Base-by-base conservation (phyloP, 2,888 invertebrate species). In the Heliconius charithonia region DNA sequence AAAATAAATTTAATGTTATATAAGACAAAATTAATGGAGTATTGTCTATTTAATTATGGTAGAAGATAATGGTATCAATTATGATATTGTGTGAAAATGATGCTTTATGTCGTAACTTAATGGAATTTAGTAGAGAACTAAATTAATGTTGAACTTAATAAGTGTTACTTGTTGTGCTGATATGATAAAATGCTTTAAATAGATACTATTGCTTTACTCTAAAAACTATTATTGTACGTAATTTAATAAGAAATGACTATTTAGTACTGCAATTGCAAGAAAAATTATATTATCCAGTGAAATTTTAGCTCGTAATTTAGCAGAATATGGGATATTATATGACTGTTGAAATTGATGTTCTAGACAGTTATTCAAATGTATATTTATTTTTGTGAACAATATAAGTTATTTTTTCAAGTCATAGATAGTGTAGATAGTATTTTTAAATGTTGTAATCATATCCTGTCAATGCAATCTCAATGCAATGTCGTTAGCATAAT, bases 391-490 rank as follows among this genome's bases (percentile, higher is more conserved):
- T 82, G 77, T 82, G 81, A 75, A 77, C 56, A 79, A 81, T 78
- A 73, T 81, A 81, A 83, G 78, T 83, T 82, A 83, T 84, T 83
- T 82, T 83, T 83, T 79, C 80, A 76, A 82, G 80, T 82, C 81
- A 79, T 82, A 82, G 82, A 37, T 79, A 70, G 76, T 74, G 70
- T 82, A 82, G 81, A 80, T 82, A 82, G 82, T 79, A 67, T 70
- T 77, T n/a, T 63, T 77, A 25, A 79, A 76, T 79, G 45, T 81
- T 71, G 63, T 37, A 66, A 77, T 66, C 80, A 81, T 81, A 81
- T 75, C 62, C 70, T 51, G 32, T 65, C 66, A 74, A 78, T 74
- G 78, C 66, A 77, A 77, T 77, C 67, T 77, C 66, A 77, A 77
- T 77, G 73, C 73, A 77, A 73, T 59, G 32, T 41, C 10, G 22